These are phyloP conservation scores for Nemopilema nomurai DNA, from an alignment of 30 jellyfish, hydroid and myxozoan genomes.

Conservation along the genomic window DNA sequence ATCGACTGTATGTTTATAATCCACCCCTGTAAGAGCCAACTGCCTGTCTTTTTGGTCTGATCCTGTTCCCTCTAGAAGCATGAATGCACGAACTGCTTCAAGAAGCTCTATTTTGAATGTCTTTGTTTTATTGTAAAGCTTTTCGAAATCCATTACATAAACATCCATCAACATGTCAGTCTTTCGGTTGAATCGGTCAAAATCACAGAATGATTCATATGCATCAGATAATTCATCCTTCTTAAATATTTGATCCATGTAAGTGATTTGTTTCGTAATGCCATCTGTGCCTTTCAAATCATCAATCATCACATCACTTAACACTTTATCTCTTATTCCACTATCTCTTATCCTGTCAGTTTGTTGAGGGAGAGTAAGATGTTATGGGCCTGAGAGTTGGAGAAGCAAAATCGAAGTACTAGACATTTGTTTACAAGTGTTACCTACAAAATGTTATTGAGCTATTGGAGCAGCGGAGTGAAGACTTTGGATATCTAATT, in stretches of 20 bases:
- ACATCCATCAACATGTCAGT: conserved; percentile 16
- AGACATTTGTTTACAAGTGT: neutral
- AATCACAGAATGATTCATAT: conserved; percentile 29
- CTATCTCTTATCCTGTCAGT: neutral
- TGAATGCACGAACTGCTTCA: conserved; percentile 29
- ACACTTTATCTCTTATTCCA: conserved; percentile 33
- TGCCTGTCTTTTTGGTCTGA: conserved; percentile 25
- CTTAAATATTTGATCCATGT: too few relatives aligned
- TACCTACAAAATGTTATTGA: neutral
- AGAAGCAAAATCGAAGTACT: neutral
- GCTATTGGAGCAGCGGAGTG: neutral
- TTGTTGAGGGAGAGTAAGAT: neutral
- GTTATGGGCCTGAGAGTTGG: neutral
- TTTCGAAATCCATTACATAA: conserved; percentile 21
- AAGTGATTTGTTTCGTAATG: too few relatives aligned
- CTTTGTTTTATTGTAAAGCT: conserved; percentile 33
- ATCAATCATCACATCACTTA: conserved; percentile 6
- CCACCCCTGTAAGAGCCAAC: conserved; percentile 31
- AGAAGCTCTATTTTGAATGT: conserved; percentile 25
- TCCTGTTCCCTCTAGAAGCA: conserved; percentile 29
- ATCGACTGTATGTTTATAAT: conserved; percentile 12
- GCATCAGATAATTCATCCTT: too few relatives aligned
- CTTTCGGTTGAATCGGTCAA: conserved; percentile 32
- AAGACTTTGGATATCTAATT: neutral
- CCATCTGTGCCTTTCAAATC: too few relatives aligned